Conservation (phyloP, 2,113 vertebrate genomes). For the Dolichotis patagonum region DNA sequence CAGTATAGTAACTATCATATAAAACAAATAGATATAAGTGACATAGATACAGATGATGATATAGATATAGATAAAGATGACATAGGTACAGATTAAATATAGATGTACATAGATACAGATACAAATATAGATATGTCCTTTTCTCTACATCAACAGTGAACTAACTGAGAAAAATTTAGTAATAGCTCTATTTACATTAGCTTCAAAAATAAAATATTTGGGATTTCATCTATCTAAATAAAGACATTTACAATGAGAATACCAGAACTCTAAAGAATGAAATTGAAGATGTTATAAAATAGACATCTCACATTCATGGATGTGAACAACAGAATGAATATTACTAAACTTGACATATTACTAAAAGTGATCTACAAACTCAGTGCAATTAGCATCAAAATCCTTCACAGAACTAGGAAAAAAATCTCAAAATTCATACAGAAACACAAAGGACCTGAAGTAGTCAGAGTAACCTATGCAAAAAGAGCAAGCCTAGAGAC, state of each 20-base stretch:
- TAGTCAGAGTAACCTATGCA: too few relatives aligned
- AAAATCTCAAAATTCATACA: neutral
- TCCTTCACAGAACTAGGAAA: neutral
- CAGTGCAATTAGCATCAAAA: neutral
- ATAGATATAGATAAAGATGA: neutral
- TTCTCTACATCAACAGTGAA: neutral
- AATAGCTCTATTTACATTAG: neutral
- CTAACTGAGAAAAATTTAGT: neutral
- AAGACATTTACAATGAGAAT: neutral
- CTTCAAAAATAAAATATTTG: neutral
- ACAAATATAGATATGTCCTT: neutral
- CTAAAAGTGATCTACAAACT: neutral
- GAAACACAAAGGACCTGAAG: neutral
- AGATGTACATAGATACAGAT: neutral
- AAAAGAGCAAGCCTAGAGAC: neutral
- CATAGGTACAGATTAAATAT: too few relatives aligned
- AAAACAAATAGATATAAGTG: neutral
- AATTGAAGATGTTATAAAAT: neutral
- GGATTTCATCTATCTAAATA: neutral
- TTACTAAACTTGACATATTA: neutral
- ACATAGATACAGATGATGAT: too few relatives aligned
- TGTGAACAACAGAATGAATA: neutral
- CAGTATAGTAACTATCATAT: neutral
- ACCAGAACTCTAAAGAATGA: neutral
- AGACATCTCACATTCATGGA: neutral